Base-by-base conservation (phyloP, 1,140 invertebrate species). In the Notospermus geniculatus region DNA sequence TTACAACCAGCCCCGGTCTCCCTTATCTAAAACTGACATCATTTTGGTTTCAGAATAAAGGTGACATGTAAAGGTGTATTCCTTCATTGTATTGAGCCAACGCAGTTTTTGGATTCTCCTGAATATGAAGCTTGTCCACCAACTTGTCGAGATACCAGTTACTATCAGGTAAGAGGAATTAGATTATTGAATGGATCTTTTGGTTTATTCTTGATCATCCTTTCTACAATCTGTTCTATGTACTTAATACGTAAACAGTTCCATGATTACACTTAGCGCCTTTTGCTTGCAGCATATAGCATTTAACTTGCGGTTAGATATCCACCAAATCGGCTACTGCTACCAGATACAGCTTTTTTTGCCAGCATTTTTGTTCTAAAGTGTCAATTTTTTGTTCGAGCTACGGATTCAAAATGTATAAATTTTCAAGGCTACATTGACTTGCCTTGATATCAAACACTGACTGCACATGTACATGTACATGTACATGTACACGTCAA, bases 71-170 rank as follows among this genome's bases (percentile, higher is more conserved):
- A 91, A 65, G 87, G 87, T 60, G 88, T 88, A 9, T 89, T 90
- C 78, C 84, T 93, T 28, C 91, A 93, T 80, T 89, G 87, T 79
- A 88, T 93, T 64, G 85, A 87, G 66, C 84, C 87, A 32, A 90
- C 90, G 78, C 90, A 93, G 77, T 92, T 93, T 73, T 86, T 93
- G 23, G 91, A 92, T 79, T 92, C 90, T 9, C 90, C 90, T 0
- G 91, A 93, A 81, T 93, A 90, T 88, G 90, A 92, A 71, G 88
- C 89, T 9, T 88, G 87, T 71, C 85, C 88, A 59, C 86, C 89
- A 69, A 88, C 87, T 74, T 87, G 87, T 45, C 87, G 90, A 70
- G 86, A 89, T 71, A 85, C 89, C 69, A 69, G 71, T 54, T 74
- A 62, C 43, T 92, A 90, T 79, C 90, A 93, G 86, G 91, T 92